These are phyloP conservation scores for Cirrhinus molitorella DNA, from an alignment of 2,797 vertebrate species.

Conservation along the genomic window DNA sequence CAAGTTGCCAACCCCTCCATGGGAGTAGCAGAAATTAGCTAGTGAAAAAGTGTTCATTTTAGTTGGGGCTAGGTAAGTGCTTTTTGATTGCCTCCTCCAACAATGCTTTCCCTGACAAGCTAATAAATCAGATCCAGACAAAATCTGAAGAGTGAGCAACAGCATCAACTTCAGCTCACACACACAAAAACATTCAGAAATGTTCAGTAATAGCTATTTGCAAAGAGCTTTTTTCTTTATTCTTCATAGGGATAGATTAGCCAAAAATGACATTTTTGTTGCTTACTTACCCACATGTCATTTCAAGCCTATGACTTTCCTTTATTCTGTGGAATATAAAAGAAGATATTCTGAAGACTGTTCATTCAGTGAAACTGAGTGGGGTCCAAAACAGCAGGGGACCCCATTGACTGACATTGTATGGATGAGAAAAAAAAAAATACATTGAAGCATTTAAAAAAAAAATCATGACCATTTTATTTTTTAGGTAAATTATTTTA, in stretches of 20 bases:
- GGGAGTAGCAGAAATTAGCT: constrained; percentile 99
- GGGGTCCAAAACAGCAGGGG: neutral
- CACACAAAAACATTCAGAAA: constrained; percentile 74
- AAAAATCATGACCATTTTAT: neutral
- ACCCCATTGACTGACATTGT: neutral
- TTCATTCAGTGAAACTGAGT: neutral
- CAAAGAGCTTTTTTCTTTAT: constrained; percentile 35
- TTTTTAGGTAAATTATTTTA: neutral
- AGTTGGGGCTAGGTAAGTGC: constrained; percentile 99
- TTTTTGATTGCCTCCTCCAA: constrained; percentile 99
- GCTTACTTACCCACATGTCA: neutral
- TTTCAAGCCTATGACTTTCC: neutral
- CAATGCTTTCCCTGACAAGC: constrained; percentile 99
- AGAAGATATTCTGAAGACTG: neutral
- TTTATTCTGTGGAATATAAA: neutral
- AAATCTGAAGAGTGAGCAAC: constrained; percentile 87
- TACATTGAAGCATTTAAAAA: neutral
- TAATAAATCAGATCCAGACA: constrained; percentile 97
- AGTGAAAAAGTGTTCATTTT: constrained; percentile 98
- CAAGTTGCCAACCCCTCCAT: constrained; percentile 97
- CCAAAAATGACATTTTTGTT: neutral
- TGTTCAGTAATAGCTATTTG: constrained; percentile 69
- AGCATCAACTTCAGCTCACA: constrained; percentile 78
- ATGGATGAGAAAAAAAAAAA: neutral
- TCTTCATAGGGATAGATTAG: neutral